phyloP scores from a whole-genome alignment of 1,140 invertebrate species.

The Brachionus asplanchnoidis region DNA sequence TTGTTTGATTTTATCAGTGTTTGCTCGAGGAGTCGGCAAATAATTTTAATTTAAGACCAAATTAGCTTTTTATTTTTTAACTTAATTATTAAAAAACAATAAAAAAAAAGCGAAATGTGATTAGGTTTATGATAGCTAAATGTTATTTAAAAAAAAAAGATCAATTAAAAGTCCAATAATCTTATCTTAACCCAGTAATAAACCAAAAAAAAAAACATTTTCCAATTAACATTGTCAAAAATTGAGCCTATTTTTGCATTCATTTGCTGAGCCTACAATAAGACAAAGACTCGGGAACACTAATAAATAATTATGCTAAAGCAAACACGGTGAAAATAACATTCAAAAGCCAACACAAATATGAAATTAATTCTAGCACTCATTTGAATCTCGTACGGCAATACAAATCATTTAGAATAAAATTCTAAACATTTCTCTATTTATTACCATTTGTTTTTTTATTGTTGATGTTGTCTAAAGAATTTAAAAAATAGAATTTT shows the following conservation, averaged over 20 bases:
- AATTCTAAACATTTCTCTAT: conserved; percentile 4
- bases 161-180: neutral
- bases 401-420: neutral
- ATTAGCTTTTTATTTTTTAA: too few relatives aligned
- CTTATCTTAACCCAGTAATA: neutral
- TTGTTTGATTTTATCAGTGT: too few relatives aligned
- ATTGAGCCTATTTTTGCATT: neutral
- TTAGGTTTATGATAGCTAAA: neutral
- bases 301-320: neutral
- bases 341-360: neutral
- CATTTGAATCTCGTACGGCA: neutral
- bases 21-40: too few relatives aligned
- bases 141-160: neutral
- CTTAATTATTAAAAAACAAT: too few relatives aligned
- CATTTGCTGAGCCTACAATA: neutral
- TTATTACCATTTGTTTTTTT: neutral
- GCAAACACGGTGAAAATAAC: neutral
- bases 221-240: neutral
- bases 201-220: neutral
- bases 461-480: neutral
- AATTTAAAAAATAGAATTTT: neutral
- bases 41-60: too few relatives aligned
- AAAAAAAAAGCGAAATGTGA: neutral
- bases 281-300: neutral
- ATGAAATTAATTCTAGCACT: neutral